Evolutionary conservation across 2,797 vertebrate species (phyloP), one percentile per base, ranked within the genome.

Genomic region (Aulostomus chinensis): DNA sequence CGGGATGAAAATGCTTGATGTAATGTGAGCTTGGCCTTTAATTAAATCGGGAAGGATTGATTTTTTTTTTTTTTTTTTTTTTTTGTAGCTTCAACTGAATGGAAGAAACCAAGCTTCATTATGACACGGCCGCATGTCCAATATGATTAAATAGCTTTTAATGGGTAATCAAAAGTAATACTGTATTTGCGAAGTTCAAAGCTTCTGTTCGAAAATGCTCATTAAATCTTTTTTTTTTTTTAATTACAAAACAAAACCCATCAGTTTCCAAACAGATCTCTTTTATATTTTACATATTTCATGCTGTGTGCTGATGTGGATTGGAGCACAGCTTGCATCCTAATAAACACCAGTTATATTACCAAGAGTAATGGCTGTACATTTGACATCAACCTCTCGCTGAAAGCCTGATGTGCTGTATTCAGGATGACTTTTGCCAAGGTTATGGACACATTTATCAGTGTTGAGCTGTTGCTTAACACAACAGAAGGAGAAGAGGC

Each of bases 21-120:
- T 83, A 81, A 85, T 78, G 68, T 58, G 69, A 86, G 78, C 56
- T 85, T 91, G 88, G 86, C 88, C 85, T 92, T 91, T 90, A 90
- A 91, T 90, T 89, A 90, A 89, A 89, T 65, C 78, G 76, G 50
- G 18, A 48, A 35, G 63, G 72, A 88, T 89, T 88, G 87, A 89
- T 91, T 85, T 73, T 68, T 65, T 26, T 35, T 71, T 40, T 56
- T 49, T 60, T 46, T 67, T 52, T 81, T 67, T n/a, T n/a, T 7
- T 7, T 22, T 22, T 22, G 21, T 69, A 47, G 76, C 53, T 51
- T 76, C 60, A 74, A 70, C 43, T 73, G 75, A 87, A 84, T 60
- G 43, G 75, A 51, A 61, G 57, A 58, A 70, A 68, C 50, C 40
- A 63, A 26, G 75, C 41, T 82, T 86, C 55, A 67, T 76, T 72